phyloP scores from a whole-genome alignment of 1,140 invertebrate genomes.

The Anoplolepis gracilipes region DNA sequence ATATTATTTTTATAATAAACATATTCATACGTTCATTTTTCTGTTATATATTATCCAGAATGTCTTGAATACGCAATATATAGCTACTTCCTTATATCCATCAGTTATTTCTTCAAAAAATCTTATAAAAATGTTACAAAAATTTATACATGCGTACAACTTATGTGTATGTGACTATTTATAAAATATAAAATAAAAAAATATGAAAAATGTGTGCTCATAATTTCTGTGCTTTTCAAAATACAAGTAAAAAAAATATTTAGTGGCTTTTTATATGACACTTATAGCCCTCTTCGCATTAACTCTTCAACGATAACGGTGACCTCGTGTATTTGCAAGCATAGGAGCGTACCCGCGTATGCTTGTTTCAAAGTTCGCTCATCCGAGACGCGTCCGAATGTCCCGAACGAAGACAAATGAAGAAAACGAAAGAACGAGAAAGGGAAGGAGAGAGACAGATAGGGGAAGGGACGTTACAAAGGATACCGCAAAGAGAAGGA shows the following conservation, averaged over 20 bases:
- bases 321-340: constrained; percentile 17
- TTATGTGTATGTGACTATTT: neutral
- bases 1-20: neutral
- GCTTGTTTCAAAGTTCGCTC: constrained; percentile 68
- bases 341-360: constrained; percentile 35
- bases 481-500: constrained; percentile 46
- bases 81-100: neutral
- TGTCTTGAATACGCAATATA: neutral
- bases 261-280: neutral
- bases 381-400: constrained; percentile 63
- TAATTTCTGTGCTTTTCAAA: neutral
- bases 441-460: constrained; percentile 40
- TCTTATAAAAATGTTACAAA: neutral
- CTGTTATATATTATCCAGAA: neutral
- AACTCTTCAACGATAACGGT: neutral
- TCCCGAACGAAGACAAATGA: constrained; percentile 42
- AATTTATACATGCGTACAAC: neutral
- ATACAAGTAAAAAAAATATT: neutral
- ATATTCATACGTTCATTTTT: neutral
- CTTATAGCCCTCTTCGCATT: neutral
- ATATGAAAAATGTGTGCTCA: neutral
- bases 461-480: constrained; percentile 56
- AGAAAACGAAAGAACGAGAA: constrained; percentile 44
- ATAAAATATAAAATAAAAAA: neutral
- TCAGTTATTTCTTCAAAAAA: neutral